These are phyloP conservation scores for Pomphorhynchus laevis DNA, from an alignment of 1,140 invertebrate genomes.

Conservation along the genomic window DNA sequence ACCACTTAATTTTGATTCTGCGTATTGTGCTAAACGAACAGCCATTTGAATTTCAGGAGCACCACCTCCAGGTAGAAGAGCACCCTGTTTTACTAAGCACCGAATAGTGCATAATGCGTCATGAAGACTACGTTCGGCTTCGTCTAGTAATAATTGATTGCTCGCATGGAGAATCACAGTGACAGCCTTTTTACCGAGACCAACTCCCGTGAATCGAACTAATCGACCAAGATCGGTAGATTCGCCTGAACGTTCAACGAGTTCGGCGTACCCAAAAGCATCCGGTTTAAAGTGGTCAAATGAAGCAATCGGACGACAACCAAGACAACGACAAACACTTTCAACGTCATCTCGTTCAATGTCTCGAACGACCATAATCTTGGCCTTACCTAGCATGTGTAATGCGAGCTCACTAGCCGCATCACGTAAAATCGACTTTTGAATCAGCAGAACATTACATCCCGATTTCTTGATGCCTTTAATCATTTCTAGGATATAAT, in stretches of 20 bases:
- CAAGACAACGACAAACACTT: constrained; percentile 63
- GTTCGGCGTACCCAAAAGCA: constrained; percentile 49
- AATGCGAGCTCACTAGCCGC: constrained; percentile 74
- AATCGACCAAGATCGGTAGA: constrained; percentile 66
- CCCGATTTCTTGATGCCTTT: constrained; percentile 94
- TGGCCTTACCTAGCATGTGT: constrained; percentile 92
- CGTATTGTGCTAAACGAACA: constrained; percentile 38
- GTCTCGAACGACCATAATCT: constrained; percentile 90
- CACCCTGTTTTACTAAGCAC: constrained; percentile 60
- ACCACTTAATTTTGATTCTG: constrained; percentile 45
- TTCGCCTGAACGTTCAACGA: constrained; percentile 58
- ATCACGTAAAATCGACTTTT: constrained; percentile 88
- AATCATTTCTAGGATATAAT: constrained; percentile 86
- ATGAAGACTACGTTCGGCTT: constrained; percentile 66
- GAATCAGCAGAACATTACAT: constrained; percentile 80
- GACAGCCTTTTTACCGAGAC: constrained; percentile 49
- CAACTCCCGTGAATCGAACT: constrained; percentile 37
- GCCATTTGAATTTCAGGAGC: constrained; percentile 79
- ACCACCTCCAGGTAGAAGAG: constrained; percentile 63
- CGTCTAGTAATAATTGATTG: constrained; percentile 71
- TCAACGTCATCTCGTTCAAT: constrained; percentile 87
- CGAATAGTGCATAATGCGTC: constrained; percentile 88
- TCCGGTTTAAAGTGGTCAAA: constrained; percentile 78
- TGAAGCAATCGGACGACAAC: constrained; percentile 77
- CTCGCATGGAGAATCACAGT: constrained; percentile 68